These are phyloP conservation scores for Sinella curviseta DNA, from an alignment of 1,140 invertebrate genomes.

Conservation along the genomic window DNA sequence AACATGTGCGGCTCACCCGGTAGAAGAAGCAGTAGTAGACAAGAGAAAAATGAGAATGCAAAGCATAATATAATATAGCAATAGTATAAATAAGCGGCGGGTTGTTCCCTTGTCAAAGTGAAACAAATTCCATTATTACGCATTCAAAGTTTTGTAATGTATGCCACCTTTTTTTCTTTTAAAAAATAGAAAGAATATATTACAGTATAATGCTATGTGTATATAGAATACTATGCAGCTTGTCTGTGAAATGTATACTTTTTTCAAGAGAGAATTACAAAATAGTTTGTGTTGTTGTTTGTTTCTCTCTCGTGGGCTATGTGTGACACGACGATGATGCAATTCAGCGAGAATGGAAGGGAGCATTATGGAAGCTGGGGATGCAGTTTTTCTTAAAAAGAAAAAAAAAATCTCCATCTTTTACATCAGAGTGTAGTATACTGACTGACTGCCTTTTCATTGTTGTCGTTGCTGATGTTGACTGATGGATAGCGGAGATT, in stretches of 20 bases:
- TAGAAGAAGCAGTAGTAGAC: too few species aligned
- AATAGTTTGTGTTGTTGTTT: neutral
- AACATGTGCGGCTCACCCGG: constrained; percentile 23
- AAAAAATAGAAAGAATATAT: neutral
- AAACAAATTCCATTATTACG: constrained; percentile 22
- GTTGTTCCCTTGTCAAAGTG: constrained; percentile 12
- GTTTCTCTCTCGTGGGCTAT: neutral
- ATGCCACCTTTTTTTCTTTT: constrained; percentile 11
- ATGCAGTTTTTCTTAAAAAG: too few species aligned
- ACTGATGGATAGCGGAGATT: constrained; percentile 23
- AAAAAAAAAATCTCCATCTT: too few species aligned
- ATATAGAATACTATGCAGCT: neutral
- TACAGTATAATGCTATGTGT: neutral
- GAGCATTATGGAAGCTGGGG: too few species aligned
- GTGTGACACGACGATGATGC: too few species aligned
- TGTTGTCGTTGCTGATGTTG: constrained; percentile 2
- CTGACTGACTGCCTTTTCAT: constrained; percentile 4
- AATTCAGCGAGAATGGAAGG: too few species aligned
- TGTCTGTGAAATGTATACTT: constrained; percentile 18
- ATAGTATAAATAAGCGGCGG: neutral
- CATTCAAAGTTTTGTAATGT: constrained; percentile 8
- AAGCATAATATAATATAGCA: too few species aligned
- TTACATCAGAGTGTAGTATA: too few species aligned
- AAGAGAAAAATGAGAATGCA: too few species aligned
- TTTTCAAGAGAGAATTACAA: neutral